Evolutionary conservation across 2,113 vertebrate genomes (phyloP).

Genomic region (Megaleporinus macrocephalus): DNA sequence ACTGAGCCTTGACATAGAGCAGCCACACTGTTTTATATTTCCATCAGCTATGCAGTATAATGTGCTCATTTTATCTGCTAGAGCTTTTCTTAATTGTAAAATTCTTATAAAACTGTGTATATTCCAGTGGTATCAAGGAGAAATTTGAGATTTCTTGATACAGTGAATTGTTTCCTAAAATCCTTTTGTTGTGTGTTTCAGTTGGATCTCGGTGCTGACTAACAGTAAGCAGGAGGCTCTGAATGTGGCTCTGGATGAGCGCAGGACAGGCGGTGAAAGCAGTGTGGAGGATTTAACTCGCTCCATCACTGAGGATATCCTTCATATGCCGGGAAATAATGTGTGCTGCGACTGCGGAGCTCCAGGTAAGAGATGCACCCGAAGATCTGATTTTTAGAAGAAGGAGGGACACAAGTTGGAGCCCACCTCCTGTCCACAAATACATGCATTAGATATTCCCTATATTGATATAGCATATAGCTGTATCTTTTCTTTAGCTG

Average conservation of each 20-base stretch:
- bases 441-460: no score
- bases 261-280: conserved; percentile 54
- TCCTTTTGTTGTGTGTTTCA: conserved; percentile 38
- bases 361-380: conserved; percentile 63
- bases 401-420: neutral
- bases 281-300: conserved; percentile 71
- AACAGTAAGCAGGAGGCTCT: conserved; percentile 78
- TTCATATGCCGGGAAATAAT: conserved; percentile 71
- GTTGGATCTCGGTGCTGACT: conserved; percentile 79
- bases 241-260: conserved; percentile 72
- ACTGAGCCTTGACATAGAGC: no score
- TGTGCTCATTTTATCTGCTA: no score
- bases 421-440: neutral
- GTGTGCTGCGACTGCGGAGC: conserved; percentile 75
- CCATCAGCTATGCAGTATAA: no score
- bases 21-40: no score
- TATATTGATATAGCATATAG: no score
- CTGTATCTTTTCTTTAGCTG: no score
- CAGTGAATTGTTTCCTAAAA: no score
- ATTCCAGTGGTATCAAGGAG: no score
- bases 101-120: no score
- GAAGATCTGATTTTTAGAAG: neutral
- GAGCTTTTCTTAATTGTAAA: no score
- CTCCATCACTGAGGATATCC: conserved; percentile 72
- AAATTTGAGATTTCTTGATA: no score